Conservation (phyloP, 2,797 vertebrate species). For the Neosalanx taihuensis region DNA sequence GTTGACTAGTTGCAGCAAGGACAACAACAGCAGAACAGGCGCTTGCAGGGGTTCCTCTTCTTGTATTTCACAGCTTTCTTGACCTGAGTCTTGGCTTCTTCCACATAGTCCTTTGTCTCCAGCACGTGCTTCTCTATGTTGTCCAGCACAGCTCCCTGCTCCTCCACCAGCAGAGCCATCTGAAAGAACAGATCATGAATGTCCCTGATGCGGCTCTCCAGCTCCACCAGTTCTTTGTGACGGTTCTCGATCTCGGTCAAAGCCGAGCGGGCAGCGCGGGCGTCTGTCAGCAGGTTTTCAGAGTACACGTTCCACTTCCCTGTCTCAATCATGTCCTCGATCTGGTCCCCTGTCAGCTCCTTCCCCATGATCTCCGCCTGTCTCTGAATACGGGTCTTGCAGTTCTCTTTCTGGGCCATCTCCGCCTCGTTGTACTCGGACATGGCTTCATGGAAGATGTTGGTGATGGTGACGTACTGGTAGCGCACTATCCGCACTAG, state of each 20-base stretch:
- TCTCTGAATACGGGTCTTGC: conserved; percentile 92
- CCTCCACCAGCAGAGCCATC: conserved; percentile 88
- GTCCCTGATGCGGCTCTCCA: conserved; percentile 89
- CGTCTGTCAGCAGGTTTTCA: conserved; percentile 85
- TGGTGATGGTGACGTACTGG: conserved; percentile 79
- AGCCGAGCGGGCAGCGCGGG: conserved; percentile 80
- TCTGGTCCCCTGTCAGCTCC: conserved; percentile 86
- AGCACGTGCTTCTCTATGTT: conserved; percentile 86
- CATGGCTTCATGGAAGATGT: conserved; percentile 83
- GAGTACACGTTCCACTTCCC: conserved; percentile 95
- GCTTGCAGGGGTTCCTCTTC: conserved; percentile 84
- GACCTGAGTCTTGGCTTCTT: conserved; percentile 74
- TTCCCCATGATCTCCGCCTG: conserved; percentile 97
- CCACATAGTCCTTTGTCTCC: conserved; percentile 82
- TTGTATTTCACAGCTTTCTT: conserved; percentile 83
- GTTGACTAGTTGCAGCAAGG: conserved; percentile 75
- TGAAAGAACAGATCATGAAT: conserved; percentile 92
- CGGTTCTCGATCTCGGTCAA: conserved; percentile 91
- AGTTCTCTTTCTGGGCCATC: conserved; percentile 90
- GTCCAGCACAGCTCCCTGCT: conserved; percentile 86
- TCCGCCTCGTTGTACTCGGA: conserved; percentile 88
- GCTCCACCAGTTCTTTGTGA: conserved; percentile 88
- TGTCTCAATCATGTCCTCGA: conserved; percentile 95
- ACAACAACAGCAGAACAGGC: conserved; percentile 88
- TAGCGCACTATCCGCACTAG: conserved; percentile 81